These are phyloP conservation scores for Apis cerana DNA, from an alignment of 1,140 invertebrate species.

Conservation along the genomic window DNA sequence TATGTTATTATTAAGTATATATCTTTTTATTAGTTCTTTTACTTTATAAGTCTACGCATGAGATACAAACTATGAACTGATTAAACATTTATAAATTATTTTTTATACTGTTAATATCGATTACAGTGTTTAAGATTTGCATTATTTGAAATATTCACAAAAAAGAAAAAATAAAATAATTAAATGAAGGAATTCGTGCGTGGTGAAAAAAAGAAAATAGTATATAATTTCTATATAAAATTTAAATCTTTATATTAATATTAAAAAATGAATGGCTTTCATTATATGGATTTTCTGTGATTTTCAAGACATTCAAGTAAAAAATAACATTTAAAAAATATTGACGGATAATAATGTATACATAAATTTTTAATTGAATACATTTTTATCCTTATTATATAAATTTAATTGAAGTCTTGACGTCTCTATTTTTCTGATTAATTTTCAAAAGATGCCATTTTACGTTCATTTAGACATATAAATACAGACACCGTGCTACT, in stretches of 20 bases:
- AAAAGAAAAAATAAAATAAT: background rate
- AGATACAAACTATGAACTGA: background rate
- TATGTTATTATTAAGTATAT: slow-evolving; percentile 39
- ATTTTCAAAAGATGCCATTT: slow-evolving; percentile 24
- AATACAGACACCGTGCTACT: slow-evolving; percentile 13
- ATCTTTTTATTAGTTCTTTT: slow-evolving; percentile 38
- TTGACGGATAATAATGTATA: slow-evolving; percentile 21
- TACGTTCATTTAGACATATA: background rate
- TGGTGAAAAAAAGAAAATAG: slow-evolving; percentile 2
- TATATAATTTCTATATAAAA: slow-evolving; percentile 1
- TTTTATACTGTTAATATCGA: slow-evolving; percentile 9
- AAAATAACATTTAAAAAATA: slow-evolving; percentile 10
- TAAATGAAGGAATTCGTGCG: slow-evolving; percentile 21
- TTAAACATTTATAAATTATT: background rate
- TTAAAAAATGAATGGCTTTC: background rate
- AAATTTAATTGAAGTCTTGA: slow-evolving; percentile 30
- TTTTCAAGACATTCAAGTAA: slow-evolving; percentile 5
- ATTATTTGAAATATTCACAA: background rate
- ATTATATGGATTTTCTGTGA: background rate
- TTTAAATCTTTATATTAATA: background rate
- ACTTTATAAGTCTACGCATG: background rate
- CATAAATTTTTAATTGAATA: background rate
- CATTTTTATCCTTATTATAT: slow-evolving; percentile 35
- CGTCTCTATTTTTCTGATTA: slow-evolving; percentile 28
- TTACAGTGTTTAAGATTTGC: background rate